Base-by-base conservation (phyloP, 1,140 invertebrate genomes). In the Calephelis virginiensis region DNA sequence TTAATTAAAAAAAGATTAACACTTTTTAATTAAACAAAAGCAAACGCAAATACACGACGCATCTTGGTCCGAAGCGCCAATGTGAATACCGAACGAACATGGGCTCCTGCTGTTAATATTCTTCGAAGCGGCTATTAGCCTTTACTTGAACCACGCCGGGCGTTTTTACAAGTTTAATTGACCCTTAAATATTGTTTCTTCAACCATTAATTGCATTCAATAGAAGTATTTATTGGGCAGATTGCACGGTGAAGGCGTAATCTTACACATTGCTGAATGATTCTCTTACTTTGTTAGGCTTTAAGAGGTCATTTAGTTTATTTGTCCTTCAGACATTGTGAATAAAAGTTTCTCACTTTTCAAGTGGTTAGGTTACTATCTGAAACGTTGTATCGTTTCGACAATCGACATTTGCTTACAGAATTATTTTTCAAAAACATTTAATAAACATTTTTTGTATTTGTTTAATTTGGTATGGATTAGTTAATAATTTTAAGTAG, bases 151-250 rank as follows among this genome's bases (percentile, higher is more conserved):
- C 73, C 77, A 67, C 78, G 68, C 78, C 75, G 72, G 72, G 76
- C 74, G 80, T 80, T 75, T 72, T 72, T 77, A 77, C 75, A 76
- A 81, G 76, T 83, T 83, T 85, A 86, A 89, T 88, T 81, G 80
- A 81, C 78, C 87, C 81, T 78, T 90, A 90, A 90, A 86, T 82
- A 85, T 86, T 75, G 80, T 85, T 83, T 78, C 82, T 83, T 86
- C 74, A 74, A 71, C 69, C 77, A 76, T 86, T 76, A 80, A 82
- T 83, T 77, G 78, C 74, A 77, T 86, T 77, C 82, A 81, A 78
- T 76, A 70, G 85, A 85, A 78, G 77, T 85, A 78, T 87, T 89
- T 89, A 89, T 89, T 83, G 73, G 66, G 71, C 75, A 61, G 45
- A 61, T 67, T 61, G 60, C 37, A 47, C 47, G 40, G 59, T 67